Base-by-base conservation (phyloP, 2,888 invertebrate genomes). In the Oscheius sp. region DNA sequence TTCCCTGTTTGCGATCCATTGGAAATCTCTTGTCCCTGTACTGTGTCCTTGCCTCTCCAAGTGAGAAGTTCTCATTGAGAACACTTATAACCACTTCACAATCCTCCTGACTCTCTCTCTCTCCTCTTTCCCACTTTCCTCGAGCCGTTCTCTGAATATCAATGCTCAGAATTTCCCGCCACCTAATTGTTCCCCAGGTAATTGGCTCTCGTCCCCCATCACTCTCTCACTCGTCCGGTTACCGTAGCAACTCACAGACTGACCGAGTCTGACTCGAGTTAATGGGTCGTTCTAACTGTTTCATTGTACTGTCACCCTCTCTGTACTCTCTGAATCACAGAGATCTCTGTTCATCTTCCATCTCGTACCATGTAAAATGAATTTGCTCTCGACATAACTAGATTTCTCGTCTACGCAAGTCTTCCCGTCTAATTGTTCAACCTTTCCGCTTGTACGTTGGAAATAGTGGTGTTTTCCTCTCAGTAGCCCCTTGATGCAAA, bases 121-220 rank as follows among this genome's bases (percentile, higher is more conserved):
- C 21, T 21, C 21, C 21, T 21, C 21, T 21, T 21, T 21, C 21
- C 21, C 21, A 21, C 21, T 21, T 21, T 21, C 0, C 21, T 21
- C 21, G 21, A 21, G 21, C 53, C 21, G 9, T 55, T 32, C 55
- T 9, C 21, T 55, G 21, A 9, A 32, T 42, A 42, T 42, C 42
- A 42, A 42, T 5, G 42, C 42, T 42, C 21, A 21, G 21, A 21
- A 3, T 51, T 21, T 29, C 32, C 32, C 55, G 32, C 55, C 55
- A 32, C 21, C 55, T 55, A 55, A 55, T 55, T 55, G 55, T 32
- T 55, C 55, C 55, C 53, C 32, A 9, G 55, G 55, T 55, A 55
- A 55, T 55, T 55, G 55, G 42, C 42, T 42, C 42, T 42, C 42
- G 42, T 42, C 42, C 42, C 21, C 21, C 21, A 21, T 21, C 21